Percentiles rank a stretch among this genome's conserved stretches.
Conservation (phyloP, 2,888 invertebrate genomes). For the Silvanus unidentatus region DNA sequence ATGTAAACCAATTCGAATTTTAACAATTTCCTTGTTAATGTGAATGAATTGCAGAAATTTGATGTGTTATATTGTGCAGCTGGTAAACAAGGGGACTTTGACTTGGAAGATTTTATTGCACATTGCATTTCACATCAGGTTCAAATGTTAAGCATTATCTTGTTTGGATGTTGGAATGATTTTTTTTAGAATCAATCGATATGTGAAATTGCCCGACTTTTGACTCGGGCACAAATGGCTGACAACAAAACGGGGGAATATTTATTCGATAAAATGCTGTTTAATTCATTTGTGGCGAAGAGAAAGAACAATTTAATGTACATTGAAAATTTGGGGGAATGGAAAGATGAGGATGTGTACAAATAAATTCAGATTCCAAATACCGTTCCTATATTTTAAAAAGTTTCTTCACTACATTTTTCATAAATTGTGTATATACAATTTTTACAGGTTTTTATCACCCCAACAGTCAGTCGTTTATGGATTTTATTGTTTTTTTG, state of each 20-base stretch:
- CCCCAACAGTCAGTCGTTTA: too few species aligned
- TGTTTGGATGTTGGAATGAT: neutral
- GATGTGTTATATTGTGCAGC: constrained; percentile 43
- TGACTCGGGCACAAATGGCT: constrained; percentile 31
- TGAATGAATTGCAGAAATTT: constrained; percentile 38
- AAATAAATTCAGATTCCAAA: neutral
- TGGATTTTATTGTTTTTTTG: too few species aligned
- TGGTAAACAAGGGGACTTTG: constrained; percentile 47
- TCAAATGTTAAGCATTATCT: constrained; percentile 7
- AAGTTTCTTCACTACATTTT: too few species aligned
- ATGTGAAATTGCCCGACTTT: constrained; percentile 32
- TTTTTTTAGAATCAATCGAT: constrained; percentile 36
- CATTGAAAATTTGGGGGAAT: constrained; percentile 13
- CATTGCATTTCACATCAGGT: constrained; percentile 52
- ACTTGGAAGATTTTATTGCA: constrained; percentile 50
- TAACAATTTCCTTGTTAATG: neutral
- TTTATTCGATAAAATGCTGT: constrained; percentile 38
- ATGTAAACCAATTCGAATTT: constrained; percentile 23
- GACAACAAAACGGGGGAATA: constrained; percentile 30
- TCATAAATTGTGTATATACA: too few species aligned
- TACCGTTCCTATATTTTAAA: too few species aligned
- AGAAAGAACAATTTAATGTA: constrained; percentile 26
- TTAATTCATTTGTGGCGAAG: constrained; percentile 29
- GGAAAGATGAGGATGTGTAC: neutral
- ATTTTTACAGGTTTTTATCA: too few species aligned